Percentiles rank a stretch among this genome's conserved stretches.
Conservation (phyloP, 2,113 vertebrate genomes). For the Chamaea fasciata region DNA sequence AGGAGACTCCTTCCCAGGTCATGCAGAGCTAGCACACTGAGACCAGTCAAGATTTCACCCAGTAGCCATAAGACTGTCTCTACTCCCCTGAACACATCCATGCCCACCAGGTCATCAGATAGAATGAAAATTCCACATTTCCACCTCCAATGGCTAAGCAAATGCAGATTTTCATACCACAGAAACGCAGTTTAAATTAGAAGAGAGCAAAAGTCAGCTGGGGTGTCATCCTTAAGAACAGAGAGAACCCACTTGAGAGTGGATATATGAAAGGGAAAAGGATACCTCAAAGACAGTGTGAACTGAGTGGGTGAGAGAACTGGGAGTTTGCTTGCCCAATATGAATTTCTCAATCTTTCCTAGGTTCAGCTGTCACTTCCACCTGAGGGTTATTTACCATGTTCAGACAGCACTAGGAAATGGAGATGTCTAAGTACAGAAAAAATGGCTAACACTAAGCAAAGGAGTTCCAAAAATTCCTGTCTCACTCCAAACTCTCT, state of each 20-base stretch:
- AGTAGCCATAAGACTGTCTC: background rate
- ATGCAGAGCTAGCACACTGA: background rate
- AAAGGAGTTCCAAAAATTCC: background rate
- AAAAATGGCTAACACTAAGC: background rate
- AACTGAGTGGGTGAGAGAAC: slow-evolving; percentile 8
- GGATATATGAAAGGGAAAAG: background rate
- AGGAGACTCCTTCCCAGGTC: background rate
- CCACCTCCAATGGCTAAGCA: background rate
- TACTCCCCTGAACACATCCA: background rate
- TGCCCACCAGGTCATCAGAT: accelerated
- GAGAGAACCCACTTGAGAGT: background rate
- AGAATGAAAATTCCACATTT: background rate
- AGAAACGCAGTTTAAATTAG: background rate
- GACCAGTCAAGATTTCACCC: background rate
- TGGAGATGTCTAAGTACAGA: background rate
- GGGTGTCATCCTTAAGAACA: accelerated
- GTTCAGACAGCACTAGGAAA: background rate
- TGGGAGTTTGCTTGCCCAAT: background rate
- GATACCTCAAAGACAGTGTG: background rate
- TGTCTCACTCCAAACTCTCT: background rate
- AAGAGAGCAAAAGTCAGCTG: background rate
- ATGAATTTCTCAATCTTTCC: background rate
- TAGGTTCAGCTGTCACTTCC: background rate
- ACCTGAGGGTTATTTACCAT: background rate
- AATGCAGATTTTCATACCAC: background rate